Evolutionary conservation across 2,797 vertebrate species (phyloP), one percentile per base, ranked within the genome.

Genomic region (Enteromius paludinosus): DNA sequence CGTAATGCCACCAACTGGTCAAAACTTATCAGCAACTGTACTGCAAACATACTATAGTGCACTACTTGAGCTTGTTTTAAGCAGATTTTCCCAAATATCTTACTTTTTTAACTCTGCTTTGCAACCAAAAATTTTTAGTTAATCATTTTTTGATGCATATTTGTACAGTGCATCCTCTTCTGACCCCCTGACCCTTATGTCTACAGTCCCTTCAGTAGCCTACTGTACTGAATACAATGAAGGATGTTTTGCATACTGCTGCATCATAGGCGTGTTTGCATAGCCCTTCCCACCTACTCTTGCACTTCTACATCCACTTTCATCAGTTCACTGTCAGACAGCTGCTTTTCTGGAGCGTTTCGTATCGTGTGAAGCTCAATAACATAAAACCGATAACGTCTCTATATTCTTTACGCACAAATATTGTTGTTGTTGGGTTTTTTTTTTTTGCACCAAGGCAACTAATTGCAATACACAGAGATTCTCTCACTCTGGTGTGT

Each of bases 191-290:
- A 59, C 25, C 35, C 9, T 69, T 20, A 79, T 28, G 14, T 15
- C 83, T 76, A 82, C 79, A 76, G 54, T 72, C 74, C 59, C 35
- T 86, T 33, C 70, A 72, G 18, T 52, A 43, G 41, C 41, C 41
- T 43, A 72, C 56, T 38, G 68, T 20, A 33, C 3, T 6, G 75
- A 89, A 89, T 80, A 89, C 82, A 89, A 47, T 59, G 5, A 80
- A n/a, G 56, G 45, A 80, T 28, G 28, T 78, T 94, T 92, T 92
- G 90, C 90, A 91, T 92, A 77, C 3, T 84, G 89, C 90, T 88
- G 86, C 90, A 92, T 91, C 90, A 89, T 38, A 56, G 38, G 78
- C 59, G 35, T 61, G 73, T 86, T 80, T 73, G 78, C 74, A 78
- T 81, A 30, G 20, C 80, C 43, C 87, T 38, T 78, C 41, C 74